phyloP scores from a whole-genome alignment of 2,888 invertebrate species.

The Orchestes rusci region DNA sequence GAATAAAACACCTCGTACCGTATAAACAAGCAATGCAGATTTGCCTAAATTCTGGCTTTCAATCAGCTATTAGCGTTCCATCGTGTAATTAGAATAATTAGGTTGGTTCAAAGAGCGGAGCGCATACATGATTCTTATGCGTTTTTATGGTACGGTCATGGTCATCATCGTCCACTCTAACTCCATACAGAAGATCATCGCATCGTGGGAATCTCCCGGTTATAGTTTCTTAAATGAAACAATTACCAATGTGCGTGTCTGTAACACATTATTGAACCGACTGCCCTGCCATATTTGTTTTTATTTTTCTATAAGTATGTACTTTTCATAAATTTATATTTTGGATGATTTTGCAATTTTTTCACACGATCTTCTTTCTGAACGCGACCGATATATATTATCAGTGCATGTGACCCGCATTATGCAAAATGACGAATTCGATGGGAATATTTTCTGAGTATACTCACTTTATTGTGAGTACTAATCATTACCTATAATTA shows the following conservation, averaged over 20 bases:
- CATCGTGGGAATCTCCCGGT: slow-evolving; percentile 42
- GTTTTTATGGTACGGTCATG: slow-evolving; percentile 16
- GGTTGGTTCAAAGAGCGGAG: slow-evolving; percentile 6
- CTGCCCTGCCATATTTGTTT: slow-evolving; percentile 40
- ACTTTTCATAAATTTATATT: slow-evolving; percentile 39
- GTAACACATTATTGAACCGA: slow-evolving; percentile 45
- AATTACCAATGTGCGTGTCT: slow-evolving; percentile 46
- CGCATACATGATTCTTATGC: slow-evolving; percentile 7
- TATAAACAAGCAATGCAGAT: no score
- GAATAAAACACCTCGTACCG: no score
- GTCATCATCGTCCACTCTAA: slow-evolving; percentile 15
- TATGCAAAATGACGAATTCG: no score
- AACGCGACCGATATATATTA: no score
- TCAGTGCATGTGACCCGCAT: no score
- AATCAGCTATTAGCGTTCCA: slow-evolving; percentile 4
- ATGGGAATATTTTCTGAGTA: no score
- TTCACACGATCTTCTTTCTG: slow-evolving; percentile 30
- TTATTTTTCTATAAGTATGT: slow-evolving; percentile 40
- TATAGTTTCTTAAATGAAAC: slow-evolving; percentile 44
- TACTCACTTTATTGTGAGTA: no score
- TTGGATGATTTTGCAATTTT: slow-evolving; percentile 30
- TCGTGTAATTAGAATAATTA: slow-evolving; percentile 11
- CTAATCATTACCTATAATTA: no score
- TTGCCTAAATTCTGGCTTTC: slow-evolving; percentile 5
- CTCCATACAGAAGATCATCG: slow-evolving; percentile 28